Conservation (phyloP, 37 sponge, comb jelly and placozoan species). For the Spongilla lacustris region DNA sequence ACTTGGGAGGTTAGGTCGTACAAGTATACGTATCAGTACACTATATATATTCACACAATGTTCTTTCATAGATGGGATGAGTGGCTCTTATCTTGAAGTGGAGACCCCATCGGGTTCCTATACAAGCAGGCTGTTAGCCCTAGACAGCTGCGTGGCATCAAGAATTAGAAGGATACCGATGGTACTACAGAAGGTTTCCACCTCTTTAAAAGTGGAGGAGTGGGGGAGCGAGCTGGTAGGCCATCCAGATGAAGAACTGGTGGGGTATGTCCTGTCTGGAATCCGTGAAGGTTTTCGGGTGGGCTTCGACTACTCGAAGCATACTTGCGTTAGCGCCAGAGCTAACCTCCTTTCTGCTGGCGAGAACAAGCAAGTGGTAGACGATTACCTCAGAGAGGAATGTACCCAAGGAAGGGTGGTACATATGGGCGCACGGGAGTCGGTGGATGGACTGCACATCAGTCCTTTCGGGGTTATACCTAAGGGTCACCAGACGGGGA, state of each 20-base stretch:
- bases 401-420: neutral
- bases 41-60: too few species aligned
- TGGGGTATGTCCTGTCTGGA: neutral
- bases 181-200: too few species aligned
- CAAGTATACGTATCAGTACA: too few species aligned
- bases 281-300: neutral
- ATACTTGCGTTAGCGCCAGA: neutral
- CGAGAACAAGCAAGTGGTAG: neutral
- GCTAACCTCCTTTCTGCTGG: slow-evolving; percentile 7
- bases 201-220: neutral
- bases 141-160: too few species aligned
- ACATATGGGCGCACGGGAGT: neutral
- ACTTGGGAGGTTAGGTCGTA: too few species aligned
- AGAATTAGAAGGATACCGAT: too few species aligned
- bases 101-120: too few species aligned
- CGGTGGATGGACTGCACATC: neutral
- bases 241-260: neutral
- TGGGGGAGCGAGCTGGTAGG: neutral
- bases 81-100: too few species aligned
- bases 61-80: too few species aligned
- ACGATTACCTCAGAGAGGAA: neutral
- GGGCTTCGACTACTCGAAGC: slow-evolving; percentile 4
- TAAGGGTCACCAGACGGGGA: neutral
- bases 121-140: too few species aligned
- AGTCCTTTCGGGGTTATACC: slow-evolving; percentile 13